Conservation (phyloP, 2,797 vertebrate genomes). For the Hydrolagus colliei region DNA sequence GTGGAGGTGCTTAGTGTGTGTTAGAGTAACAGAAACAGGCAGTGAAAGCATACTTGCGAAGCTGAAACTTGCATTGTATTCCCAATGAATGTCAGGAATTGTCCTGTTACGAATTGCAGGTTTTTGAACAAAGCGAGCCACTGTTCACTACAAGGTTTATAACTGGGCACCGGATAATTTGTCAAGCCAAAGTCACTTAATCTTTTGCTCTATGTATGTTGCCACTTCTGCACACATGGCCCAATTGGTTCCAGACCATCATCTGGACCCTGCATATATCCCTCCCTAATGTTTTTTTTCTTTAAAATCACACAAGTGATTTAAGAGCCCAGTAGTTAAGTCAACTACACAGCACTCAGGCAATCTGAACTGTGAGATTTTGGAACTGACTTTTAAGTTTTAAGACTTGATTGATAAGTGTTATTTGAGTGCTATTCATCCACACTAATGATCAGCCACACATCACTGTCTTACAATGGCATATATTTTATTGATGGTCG, state of each 20-base stretch:
- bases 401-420: slow-evolving; percentile 7
- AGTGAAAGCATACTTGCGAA: background rate
- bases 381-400: background rate
- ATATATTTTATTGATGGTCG: background rate
- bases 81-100: background rate
- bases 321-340: background rate
- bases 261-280: no score
- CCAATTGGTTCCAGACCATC: background rate
- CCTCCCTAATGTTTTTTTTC: background rate
- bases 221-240: background rate
- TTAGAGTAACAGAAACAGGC: background rate
- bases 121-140: slow-evolving; percentile 8
- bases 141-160: background rate
- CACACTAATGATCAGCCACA: background rate
- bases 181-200: background rate
- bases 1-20: background rate
- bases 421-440: background rate
- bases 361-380: background rate
- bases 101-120: background rate
- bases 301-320: background rate
- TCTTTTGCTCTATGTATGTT: background rate
- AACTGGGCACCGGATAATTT: background rate
- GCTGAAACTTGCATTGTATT: background rate
- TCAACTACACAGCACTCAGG: no score
- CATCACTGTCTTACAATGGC: background rate